These are phyloP conservation scores for Orthosia cruda DNA, from an alignment of 2,888 invertebrate species.

Conservation along the genomic window DNA sequence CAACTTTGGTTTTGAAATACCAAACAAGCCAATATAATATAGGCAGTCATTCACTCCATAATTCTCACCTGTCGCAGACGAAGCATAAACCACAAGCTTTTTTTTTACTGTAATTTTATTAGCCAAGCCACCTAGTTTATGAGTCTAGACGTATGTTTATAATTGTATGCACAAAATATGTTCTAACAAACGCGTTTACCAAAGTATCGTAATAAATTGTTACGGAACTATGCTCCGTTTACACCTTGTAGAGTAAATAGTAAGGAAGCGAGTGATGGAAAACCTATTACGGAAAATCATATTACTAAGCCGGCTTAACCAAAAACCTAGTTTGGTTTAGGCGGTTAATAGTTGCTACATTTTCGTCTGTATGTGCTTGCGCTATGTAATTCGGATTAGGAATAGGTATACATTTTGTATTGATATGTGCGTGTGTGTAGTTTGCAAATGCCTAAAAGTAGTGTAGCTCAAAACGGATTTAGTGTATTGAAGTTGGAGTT, in stretches of 20 bases:
- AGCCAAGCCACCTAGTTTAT: conserved; percentile 33
- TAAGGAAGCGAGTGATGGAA: conserved; percentile 16
- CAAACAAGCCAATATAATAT: background rate
- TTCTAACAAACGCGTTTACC: conserved; percentile 28
- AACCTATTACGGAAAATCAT: conserved; percentile 19
- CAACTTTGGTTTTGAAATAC: no score
- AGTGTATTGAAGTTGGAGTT: background rate
- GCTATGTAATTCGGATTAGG: background rate
- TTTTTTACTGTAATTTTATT: conserved; percentile 52
- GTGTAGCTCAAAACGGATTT: no score
- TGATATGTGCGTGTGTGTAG: background rate
- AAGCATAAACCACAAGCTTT: conserved; percentile 24
- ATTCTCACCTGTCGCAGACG: conserved; percentile 11
- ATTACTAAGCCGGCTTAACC: conserved; percentile 20
- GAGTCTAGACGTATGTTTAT: conserved; percentile 36
- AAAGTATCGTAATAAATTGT: conserved; percentile 35
- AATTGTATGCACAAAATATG: conserved; percentile 5
- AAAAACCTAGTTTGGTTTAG: conserved; percentile 8
- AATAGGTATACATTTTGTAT: background rate
- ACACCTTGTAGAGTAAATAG: background rate
- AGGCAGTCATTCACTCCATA: background rate
- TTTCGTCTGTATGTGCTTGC: background rate
- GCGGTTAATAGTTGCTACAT: background rate
- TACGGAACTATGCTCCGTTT: conserved; percentile 7
- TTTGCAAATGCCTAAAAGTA: background rate